Evolutionary conservation across 1,140 invertebrate genomes (phyloP), one percentile per base, ranked within the genome.

Genomic region (Scaptomyza graminum): DNA sequence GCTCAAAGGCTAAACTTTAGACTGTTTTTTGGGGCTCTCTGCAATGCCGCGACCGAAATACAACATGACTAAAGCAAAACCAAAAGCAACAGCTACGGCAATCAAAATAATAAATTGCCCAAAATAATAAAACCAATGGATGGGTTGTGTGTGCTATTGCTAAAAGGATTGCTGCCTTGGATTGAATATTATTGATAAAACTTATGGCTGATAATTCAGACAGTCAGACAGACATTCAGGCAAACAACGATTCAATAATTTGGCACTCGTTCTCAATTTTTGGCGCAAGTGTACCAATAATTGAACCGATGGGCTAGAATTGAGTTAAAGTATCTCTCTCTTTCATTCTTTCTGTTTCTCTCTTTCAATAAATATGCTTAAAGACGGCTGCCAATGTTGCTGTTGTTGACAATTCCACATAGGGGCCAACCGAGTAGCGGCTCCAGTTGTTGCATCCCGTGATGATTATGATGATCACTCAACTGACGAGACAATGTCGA

Each of bases 181-280:
- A 81, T 85, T 85, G 80, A 78, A 85, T 90, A 79, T 81, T 90
- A 90, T 90, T 90, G 85, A 90, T 90, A 90, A 90, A 90, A 90
- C 85, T 90, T 89, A 64, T 81, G 56, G 52, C 77, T 46, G 15
- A 34, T 22, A 67, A 41, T 31, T 5, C 46, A 25, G 49, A 31
- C 49, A 31, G 49, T 7, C 50, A 34, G 50, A 1, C 6, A 18
- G 50, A 11, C 18, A 54, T 16, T 5, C 51, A 52, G 31, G 31
- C 46, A 60, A 28, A 37, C 49, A 28, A 37, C 49, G 41, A 63
- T 63, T 39, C 54, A 55, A 56, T 43, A 62, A 52, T 69, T 70
- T 70, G 52, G 51, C 22, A 64, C 62, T 66, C 47, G 62, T 63
- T 25, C 51, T 56, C 51, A 51, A 64, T 56, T 64, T 49, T 49